Base-by-base conservation (phyloP, 2,888 invertebrate genomes). In the Fragum sueziense region DNA sequence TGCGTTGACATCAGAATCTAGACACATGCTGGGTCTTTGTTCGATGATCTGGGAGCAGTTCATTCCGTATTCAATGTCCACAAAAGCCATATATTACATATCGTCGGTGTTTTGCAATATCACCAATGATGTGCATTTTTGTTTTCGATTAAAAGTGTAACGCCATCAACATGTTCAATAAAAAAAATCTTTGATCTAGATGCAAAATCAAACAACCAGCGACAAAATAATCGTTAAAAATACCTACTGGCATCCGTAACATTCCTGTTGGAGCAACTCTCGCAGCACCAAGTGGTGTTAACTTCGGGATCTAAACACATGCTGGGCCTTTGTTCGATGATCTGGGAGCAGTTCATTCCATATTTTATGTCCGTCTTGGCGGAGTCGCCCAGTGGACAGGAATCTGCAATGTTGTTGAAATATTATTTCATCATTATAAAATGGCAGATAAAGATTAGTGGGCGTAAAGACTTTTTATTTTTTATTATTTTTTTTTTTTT, bases 351-450 rank as follows among this genome's bases (percentile, higher is more conserved):
- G 57, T 74, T 78, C 76, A 76, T 79, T 7, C 71, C 74, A 14
- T 76, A 59, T 27, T 41, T 52, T 1, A 82, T 72, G 68, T 82
- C 67, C 25, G 41, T 74, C 17, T 80, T 80, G 1, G 22, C 25
- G 4, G 80, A 71, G 57, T 84, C 84, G 11, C 84, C 84, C 1
- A 84, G 59, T 22, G 84, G 84, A 31, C 84, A 84, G 1, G 57
- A 37, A 65, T 84, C 84, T 84, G 74, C 2, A 70, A 51, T 37
- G 47, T n/a, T n/a, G n/a, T n/a, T n/a, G n/a, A n/a, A n/a, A n/a
- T n/a, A n/a, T n/a, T n/a, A n/a, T n/a, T n/a, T n/a, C n/a, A n/a
- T n/a, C n/a, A n/a, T n/a, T n/a, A n/a, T n/a, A n/a, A n/a, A n/a
- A n/a, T n/a, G n/a, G n/a, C n/a, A n/a, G n/a, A n/a, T n/a, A n/a